phyloP scores from a whole-genome alignment of 2,113 vertebrate genomes.

The Cepphus grylle region DNA sequence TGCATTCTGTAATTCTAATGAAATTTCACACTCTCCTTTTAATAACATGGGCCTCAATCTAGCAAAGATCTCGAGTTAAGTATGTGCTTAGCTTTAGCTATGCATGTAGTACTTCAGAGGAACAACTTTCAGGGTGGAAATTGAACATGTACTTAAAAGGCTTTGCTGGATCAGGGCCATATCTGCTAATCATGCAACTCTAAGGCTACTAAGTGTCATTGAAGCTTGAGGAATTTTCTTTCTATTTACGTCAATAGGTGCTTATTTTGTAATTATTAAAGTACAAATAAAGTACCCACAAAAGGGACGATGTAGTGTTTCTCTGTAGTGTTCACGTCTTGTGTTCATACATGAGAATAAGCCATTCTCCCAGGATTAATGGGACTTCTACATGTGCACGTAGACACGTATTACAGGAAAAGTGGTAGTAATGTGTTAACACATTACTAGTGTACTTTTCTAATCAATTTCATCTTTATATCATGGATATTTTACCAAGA shows the following conservation, averaged over 20 bases:
- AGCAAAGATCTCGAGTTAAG: background rate
- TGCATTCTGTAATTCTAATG: background rate
- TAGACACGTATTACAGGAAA: background rate
- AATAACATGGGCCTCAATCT: background rate
- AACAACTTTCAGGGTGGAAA: background rate
- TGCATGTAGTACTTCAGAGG: background rate
- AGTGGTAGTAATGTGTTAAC: background rate
- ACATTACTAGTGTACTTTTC: background rate
- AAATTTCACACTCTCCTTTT: background rate
- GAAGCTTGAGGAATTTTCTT: background rate
- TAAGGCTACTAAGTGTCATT: background rate
- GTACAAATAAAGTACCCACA: background rate
- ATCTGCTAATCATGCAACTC: background rate
- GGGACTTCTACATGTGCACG: background rate
- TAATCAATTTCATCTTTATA: background rate
- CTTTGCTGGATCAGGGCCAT: background rate
- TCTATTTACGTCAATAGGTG: rapidly evolving
- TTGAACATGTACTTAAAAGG: background rate
- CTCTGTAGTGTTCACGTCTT: background rate
- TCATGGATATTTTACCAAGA: background rate
- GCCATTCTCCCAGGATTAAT: background rate
- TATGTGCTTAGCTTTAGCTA: background rate
- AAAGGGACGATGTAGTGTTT: background rate
- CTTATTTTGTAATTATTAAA: background rate
- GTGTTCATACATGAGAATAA: background rate